Evolutionary conservation across 2,888 invertebrate species (phyloP).

Genomic region (Drosophila dives): DNA sequence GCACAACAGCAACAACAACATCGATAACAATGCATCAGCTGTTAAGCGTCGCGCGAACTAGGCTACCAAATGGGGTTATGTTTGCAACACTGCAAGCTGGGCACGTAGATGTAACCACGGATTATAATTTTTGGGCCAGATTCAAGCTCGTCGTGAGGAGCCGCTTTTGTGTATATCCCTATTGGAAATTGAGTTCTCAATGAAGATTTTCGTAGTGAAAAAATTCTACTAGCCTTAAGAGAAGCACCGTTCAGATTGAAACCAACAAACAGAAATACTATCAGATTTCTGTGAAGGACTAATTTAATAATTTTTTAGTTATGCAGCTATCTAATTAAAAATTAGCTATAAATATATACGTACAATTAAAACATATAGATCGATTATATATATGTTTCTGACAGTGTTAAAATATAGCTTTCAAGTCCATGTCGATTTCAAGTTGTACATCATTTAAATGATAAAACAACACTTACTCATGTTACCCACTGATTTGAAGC

Average conservation of each 20-base stretch:
- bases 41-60: constrained; percentile 29
- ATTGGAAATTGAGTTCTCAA: background rate
- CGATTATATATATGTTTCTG: no score
- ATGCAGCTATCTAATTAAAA: background rate
- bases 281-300: constrained; percentile 18
- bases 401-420: background rate
- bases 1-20: constrained; percentile 23
- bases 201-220: constrained; percentile 11
- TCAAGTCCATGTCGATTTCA: background rate
- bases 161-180: background rate
- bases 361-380: background rate
- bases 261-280: background rate
- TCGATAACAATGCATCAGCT: constrained; percentile 43
- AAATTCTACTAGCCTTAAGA: constrained; percentile 16
- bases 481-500: background rate
- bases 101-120: constrained; percentile 5
- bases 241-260: background rate
- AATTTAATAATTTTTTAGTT: background rate
- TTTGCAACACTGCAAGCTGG: constrained; percentile 11
- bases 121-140: background rate
- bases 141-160: background rate
- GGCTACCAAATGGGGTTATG: constrained; percentile 26
- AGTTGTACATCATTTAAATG: background rate
- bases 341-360: background rate
- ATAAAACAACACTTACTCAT: background rate